A percentile compares a stretch with the other conserved stretches of the same genome.
These are phyloP conservation scores for Ictalurus furcatus DNA, from an alignment of 2,113 vertebrate species.

Conservation along the genomic window DNA sequence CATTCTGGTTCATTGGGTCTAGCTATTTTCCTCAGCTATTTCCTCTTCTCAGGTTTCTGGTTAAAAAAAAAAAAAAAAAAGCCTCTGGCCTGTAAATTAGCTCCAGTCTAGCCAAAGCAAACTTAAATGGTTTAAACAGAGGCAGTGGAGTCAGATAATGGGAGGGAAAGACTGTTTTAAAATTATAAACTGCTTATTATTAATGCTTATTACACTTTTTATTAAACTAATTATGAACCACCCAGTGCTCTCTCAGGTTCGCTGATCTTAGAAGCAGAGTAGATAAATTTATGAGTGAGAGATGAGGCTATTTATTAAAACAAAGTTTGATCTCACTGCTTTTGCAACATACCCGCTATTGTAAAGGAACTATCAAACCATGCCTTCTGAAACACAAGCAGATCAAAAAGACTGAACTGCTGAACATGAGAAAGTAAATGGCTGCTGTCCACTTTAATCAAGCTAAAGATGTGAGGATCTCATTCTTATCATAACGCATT, in stretches of 20 bases:
- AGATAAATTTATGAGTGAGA: neutral
- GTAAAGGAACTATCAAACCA: neutral
- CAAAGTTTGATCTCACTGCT: neutral
- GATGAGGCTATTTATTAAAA: conserved; percentile 4
- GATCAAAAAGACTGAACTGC: neutral
- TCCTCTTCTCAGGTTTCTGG: neutral
- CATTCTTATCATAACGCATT: neutral
- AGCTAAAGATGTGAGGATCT: conserved; percentile 3
- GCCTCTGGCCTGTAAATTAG: neutral
- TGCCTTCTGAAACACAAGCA: neutral
- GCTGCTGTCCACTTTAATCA: neutral
- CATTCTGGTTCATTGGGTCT: neutral
- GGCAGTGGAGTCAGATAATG: neutral
- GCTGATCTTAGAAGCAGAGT: conserved; percentile 4
- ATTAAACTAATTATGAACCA: conserved; percentile 14
- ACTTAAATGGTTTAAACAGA: neutral
- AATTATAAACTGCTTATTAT: conserved; percentile 1
- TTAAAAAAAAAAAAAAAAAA: neutral
- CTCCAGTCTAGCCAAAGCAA: neutral
- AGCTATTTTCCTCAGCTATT: neutral
- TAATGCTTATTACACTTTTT: neutral
- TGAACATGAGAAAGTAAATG: conserved; percentile 2
- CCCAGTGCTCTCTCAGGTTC: neutral
- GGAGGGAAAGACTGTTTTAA: neutral
- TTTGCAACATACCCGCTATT: conserved; percentile 2